Base-by-base conservation (phyloP, 2,797 vertebrate species). In the Enteromius trimaculatus region DNA sequence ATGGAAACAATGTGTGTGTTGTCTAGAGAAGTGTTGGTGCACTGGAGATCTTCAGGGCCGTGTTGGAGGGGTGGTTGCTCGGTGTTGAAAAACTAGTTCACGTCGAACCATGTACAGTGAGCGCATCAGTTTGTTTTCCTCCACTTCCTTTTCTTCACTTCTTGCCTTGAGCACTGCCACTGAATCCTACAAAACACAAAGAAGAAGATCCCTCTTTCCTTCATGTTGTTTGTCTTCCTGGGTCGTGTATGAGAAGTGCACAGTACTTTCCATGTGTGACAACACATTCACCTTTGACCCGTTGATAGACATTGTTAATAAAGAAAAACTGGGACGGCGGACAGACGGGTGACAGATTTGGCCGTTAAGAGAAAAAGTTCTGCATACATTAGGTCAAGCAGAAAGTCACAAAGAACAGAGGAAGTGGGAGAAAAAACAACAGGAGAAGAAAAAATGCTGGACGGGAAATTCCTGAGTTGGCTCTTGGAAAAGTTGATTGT, bases 401-500 rank as follows among this genome's bases (percentile, higher is more conserved):
- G 91, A 92, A 88, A 84, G 87, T 91, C 86, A 85, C 84, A 85
- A 85, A 90, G 76, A 90, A 88, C 81, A 60, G 88, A 92, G 91
- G 92, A 94, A 92, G 90, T 88, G 81, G 85, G 89, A 91, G 90
- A 90, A 93, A 89, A 85, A 86, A 87, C 70, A 84, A 87, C 23
- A 51, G 65, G 53, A 58, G 86, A 42, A 78, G 66, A 85, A 87
- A 74, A 86, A 87, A 85, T 88, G 86, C 26, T 80, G 89, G 89
- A 90, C 83, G 88, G 92, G 93, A 90, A 92, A 93, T 94, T 94
- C 90, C 91, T 92, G 90, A 91, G 86, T 90, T 86, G 87, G 87
- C 84, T 84, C 87, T 86, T 92, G 89, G 92, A 93, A 93, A 94
- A 91, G 91, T 86, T 91, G 90, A 93, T 85, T 89, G 68, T 65